Conservation (phyloP, 2,797 vertebrate species). For the Pantherophis vulpinus region DNA sequence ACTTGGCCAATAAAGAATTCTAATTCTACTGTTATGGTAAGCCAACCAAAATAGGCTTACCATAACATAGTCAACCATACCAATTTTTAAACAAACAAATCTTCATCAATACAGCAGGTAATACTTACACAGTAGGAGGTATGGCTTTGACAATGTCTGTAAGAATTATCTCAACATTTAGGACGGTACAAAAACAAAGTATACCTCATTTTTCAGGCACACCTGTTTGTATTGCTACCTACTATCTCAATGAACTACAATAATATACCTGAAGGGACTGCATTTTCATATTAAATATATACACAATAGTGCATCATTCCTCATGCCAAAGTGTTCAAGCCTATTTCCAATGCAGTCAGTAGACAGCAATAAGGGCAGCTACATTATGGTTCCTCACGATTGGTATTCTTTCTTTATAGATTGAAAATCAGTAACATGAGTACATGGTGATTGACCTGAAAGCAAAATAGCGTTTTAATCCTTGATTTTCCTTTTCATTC, state of each 20-base stretch:
- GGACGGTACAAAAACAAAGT: conserved; percentile 28
- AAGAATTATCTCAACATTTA: conserved; percentile 48
- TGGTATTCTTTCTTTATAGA: conserved; percentile 6
- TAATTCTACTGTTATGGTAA: background rate
- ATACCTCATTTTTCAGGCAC: conserved; percentile 32
- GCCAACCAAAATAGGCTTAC: background rate
- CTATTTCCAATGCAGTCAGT: background rate
- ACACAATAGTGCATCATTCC: background rate
- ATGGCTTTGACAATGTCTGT: conserved; percentile 37
- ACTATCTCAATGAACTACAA: conserved; percentile 42
- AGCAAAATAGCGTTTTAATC: conserved; percentile 53
- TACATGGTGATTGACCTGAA: conserved; percentile 57
- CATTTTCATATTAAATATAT: background rate
- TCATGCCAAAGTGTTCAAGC: conserved; percentile 3
- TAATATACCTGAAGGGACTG: conserved; percentile 50
- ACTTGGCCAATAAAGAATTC: no score
- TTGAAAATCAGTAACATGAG: conserved; percentile 52
- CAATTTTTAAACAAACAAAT: background rate
- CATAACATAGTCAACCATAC: background rate
- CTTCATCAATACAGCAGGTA: conserved; percentile 7
- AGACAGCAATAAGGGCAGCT: background rate
- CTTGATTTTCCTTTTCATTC: conserved; percentile 58
- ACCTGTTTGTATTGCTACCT: conserved; percentile 56
- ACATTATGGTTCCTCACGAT: background rate
- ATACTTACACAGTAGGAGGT: conserved; percentile 19